Evolutionary conservation across 2,113 vertebrate genomes (phyloP).

Genomic region (Stegastes partitus): DNA sequence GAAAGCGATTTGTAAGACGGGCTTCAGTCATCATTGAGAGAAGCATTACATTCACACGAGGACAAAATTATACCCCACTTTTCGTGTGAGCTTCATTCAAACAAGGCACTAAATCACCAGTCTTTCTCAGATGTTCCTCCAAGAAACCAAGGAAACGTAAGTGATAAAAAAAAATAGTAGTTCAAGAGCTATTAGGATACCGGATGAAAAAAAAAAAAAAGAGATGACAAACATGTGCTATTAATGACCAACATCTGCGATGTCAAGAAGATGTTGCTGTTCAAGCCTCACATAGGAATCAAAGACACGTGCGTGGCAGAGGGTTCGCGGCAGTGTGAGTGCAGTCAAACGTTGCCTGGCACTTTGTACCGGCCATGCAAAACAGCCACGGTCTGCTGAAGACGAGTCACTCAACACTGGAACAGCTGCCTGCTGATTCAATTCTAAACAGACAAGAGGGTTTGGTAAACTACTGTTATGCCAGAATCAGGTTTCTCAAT

Average conservation of each 20-base stretch:
- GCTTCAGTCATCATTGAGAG: slow-evolving; percentile 46
- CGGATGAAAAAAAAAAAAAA: slow-evolving; percentile 41
- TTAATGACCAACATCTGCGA: slow-evolving; percentile 78
- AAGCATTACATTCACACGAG: slow-evolving; percentile 68
- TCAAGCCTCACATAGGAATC: slow-evolving; percentile 64
- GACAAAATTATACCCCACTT: slow-evolving; percentile 64
- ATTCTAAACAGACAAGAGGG: slow-evolving; percentile 66
- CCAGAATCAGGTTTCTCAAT: slow-evolving; percentile 62
- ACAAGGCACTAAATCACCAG: slow-evolving; percentile 73
- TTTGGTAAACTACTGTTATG: slow-evolving; percentile 61
- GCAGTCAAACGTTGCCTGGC: slow-evolving; percentile 80
- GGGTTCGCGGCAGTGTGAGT: slow-evolving; percentile 69
- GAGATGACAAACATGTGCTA: slow-evolving; percentile 74
- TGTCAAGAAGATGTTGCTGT: slow-evolving; percentile 71
- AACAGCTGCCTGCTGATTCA: slow-evolving; percentile 68
- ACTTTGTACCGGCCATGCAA: slow-evolving; percentile 68
- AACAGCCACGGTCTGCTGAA: slow-evolving; percentile 62
- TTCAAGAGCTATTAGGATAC: slow-evolving; percentile 66
- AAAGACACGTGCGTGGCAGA: slow-evolving; percentile 71
- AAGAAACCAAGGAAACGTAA: slow-evolving; percentile 72
- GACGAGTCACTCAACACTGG: slow-evolving; percentile 49
- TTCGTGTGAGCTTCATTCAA: slow-evolving; percentile 70
- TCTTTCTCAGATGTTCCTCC: slow-evolving; percentile 73
- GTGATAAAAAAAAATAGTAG: slow-evolving; percentile 69
- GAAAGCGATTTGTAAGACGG: slow-evolving; percentile 43